A percentile compares a stretch with the other conserved stretches of the same genome.
Evolutionary conservation across 2,113 vertebrate genomes (phyloP).

Genomic region (Centropus unirufus): DNA sequence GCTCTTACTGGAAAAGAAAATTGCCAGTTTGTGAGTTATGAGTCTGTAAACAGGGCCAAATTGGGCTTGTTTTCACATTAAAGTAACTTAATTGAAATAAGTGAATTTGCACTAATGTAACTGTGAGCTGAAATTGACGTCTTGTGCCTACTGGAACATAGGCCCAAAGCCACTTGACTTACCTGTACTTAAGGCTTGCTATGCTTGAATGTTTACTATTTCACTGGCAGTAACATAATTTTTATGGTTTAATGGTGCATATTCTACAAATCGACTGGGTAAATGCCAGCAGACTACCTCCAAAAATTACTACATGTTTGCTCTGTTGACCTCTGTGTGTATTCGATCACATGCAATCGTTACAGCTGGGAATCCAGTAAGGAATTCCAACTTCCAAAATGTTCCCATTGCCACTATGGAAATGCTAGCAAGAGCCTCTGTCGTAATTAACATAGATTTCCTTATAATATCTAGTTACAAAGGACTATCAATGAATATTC

Average conservation of each 20-base stretch:
- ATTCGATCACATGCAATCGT: constrained; percentile 41
- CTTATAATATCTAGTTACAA: constrained; percentile 72
- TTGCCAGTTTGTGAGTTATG: constrained; percentile 4
- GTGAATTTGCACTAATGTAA: constrained; percentile 53
- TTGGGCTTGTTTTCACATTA: constrained; percentile 16
- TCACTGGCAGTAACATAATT: constrained; percentile 47
- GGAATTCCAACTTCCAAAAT: constrained; percentile 64
- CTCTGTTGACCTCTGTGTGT: constrained; percentile 52
- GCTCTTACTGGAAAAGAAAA: constrained; percentile 26
- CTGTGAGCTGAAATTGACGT: constrained; percentile 52
- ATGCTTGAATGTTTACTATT: constrained; percentile 27
- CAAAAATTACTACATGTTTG: constrained; percentile 35
- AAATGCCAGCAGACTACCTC: constrained; percentile 47
- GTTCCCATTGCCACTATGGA: constrained; percentile 42
- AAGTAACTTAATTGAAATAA: constrained; percentile 52
- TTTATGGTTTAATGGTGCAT: constrained; percentile 51
- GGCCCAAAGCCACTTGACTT: constrained; percentile 58
- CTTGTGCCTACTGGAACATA: constrained; percentile 23
- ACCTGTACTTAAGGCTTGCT: constrained; percentile 25
- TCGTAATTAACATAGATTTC: constrained; percentile 70
- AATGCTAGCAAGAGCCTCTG: constrained; percentile 49
- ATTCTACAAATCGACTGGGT: constrained; percentile 40
- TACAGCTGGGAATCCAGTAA: constrained; percentile 52
- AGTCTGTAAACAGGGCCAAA: background rate
- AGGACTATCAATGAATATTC: constrained; percentile 70